Evolutionary conservation across 2,888 invertebrate species (phyloP), one percentile per base, ranked within the genome.

Genomic region (Philopedon plagiatum): DNA sequence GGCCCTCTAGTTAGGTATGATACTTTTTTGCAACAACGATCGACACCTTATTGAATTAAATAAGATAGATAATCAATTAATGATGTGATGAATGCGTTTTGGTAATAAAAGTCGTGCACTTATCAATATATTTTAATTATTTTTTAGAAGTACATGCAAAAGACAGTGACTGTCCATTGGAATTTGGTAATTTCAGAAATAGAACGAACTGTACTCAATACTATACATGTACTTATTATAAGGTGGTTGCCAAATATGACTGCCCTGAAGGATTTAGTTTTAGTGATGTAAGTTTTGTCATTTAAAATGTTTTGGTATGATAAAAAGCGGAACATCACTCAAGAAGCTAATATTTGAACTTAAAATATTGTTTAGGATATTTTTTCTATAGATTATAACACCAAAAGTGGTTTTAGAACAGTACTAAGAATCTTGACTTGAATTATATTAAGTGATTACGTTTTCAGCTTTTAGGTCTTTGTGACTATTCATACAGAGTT

Each of bases 181-280:
- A 88, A 71, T 89, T 89, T 80, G 90, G 91, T 51, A 87, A 89
- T 0, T 92, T 90, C 85, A 86, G 91, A 75, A 90, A 89, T 82
- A 85, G 87, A 67, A 84, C 83, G 21, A 88, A 90, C 81, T 92
- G 92, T 80, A 89, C 88, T 71, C 89, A 89, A 81, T 92, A 91
- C 86, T 91, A 88, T 84, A 88, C 91, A 39, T 92, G 92, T 80
- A 88, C 89, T 9, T 73, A 71, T 8, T 72, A 78, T 41, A 78
- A 77, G 73, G 67, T 78, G 83, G 87, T 81, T 84, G 89, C 71
- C 83, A 88, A 86, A 82, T 91, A 91, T 84, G 85, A 86, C 75
- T 92, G 92, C 79, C 91, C 92, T 3, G 87, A 85, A 39, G 90
- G 90, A 75, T 87, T 83, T 51, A 78, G 77, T 66, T 84, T 80